A percentile compares a stretch with the other conserved stretches of the same genome.
phyloP scores from a whole-genome alignment of 2,797 vertebrate genomes.

The Anomalospiza imberbis region DNA sequence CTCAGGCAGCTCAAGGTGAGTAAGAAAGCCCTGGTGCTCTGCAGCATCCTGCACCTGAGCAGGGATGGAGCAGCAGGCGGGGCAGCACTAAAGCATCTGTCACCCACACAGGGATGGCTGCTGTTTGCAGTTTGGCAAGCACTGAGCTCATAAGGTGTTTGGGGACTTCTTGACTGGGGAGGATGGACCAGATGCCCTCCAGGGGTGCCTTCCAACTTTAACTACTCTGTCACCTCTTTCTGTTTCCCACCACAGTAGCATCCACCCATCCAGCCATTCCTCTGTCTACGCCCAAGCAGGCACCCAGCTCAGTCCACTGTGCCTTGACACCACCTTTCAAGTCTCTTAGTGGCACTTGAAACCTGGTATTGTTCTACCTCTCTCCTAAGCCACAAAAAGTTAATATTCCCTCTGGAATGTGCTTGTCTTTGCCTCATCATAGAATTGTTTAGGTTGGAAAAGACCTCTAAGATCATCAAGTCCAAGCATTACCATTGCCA shows the following conservation, averaged over 20 bases:
- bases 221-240: not conserved
- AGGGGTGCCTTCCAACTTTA: not conserved
- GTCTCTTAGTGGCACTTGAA: not conserved
- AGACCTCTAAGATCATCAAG: not conserved
- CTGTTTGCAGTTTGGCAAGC: not conserved
- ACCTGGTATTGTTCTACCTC: not conserved
- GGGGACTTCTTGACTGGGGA: not conserved
- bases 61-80: not conserved
- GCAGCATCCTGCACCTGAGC: not conserved
- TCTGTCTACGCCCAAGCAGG: not conserved
- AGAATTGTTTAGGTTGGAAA: not conserved
- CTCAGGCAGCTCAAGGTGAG: not conserved
- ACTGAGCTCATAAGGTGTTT: not conserved
- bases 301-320: not conserved
- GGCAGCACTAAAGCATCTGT: conserved; percentile 15
- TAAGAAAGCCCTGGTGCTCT: not conserved
- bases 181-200: not conserved
- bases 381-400: not conserved
- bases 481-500: not conserved
- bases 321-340: not conserved
- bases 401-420: not conserved
- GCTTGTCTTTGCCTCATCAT: not conserved
- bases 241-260: not conserved
- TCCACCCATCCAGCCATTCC: not conserved
- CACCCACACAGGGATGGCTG: not conserved